Conservation (phyloP, 1,140 invertebrate species). For the Babylonia areolata region DNA sequence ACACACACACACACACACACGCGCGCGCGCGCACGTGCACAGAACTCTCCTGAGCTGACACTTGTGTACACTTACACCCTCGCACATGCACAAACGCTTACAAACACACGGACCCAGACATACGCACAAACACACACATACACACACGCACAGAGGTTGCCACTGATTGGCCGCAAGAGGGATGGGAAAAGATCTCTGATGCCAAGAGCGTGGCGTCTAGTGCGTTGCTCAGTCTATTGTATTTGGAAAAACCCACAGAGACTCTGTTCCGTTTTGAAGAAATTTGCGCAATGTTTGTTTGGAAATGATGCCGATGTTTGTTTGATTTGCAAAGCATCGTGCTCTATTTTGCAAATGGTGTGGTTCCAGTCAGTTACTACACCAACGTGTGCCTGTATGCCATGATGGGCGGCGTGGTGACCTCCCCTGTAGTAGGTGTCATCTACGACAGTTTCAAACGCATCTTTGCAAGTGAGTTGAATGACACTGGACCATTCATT, state of each 20-base stretch:
- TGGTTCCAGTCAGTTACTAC: too few relatives aligned
- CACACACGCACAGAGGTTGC: slow-evolving; percentile 1
- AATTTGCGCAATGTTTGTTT: too few relatives aligned
- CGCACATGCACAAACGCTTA: background rate
- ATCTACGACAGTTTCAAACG: slow-evolving; percentile 55
- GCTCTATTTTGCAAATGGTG: too few relatives aligned
- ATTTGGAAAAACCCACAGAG: background rate
- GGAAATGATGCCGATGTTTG: too few relatives aligned
- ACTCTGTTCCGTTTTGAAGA: too few relatives aligned
- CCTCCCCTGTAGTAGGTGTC: slow-evolving; percentile 56
- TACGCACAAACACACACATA: background rate
- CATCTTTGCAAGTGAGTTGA: slow-evolving; percentile 49
- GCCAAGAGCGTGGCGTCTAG: too few relatives aligned
- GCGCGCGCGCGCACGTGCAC: background rate
- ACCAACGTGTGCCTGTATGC: too few relatives aligned
- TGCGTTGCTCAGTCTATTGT: background rate
- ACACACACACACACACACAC: slow-evolving; percentile 11
- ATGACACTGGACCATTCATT: too few relatives aligned
- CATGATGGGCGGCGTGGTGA: slow-evolving; percentile 59
- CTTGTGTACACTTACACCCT: background rate
- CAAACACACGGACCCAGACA: background rate
- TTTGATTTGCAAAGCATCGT: too few relatives aligned
- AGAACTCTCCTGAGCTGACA: background rate
- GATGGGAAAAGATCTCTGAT: too few relatives aligned
- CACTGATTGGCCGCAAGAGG: too few relatives aligned